Evolutionary conservation across 2,888 invertebrate species (phyloP).

Genomic region (Zonitis immaculata): DNA sequence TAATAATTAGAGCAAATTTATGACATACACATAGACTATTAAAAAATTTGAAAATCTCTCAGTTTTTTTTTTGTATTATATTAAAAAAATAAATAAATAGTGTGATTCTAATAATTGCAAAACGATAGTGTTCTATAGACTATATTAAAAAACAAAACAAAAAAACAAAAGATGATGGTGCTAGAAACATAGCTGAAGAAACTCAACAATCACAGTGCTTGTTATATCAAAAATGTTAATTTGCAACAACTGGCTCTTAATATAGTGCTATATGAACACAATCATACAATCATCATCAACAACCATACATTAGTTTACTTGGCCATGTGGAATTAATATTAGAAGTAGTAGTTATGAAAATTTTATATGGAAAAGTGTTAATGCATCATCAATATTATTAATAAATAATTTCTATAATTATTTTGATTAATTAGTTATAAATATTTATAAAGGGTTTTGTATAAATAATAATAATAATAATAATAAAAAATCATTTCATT

Average conservation of each 20-base stretch:
- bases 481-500: conserved; percentile 19
- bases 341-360: conserved; percentile 39
- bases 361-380: conserved; percentile 34
- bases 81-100: too few relatives aligned
- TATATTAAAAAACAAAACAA: too few relatives aligned
- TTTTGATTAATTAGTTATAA: conserved; percentile 26
- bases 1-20: conserved; percentile 36
- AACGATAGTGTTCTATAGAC: conserved; percentile 41
- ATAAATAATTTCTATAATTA: conserved; percentile 25
- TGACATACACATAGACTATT: conserved; percentile 32
- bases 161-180: too few relatives aligned
- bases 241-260: conserved; percentile 32
- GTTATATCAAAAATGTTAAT: conserved; percentile 32
- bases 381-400: conserved; percentile 35
- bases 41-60: conserved; percentile 3
- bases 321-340: conserved; percentile 49
- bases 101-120: conserved; percentile 29
- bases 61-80: not conserved
- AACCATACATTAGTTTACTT: conserved; percentile 46
- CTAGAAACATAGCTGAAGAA: not conserved
- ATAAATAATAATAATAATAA: too few relatives aligned
- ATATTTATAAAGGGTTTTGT: too few relatives aligned
- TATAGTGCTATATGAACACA: conserved; percentile 44
- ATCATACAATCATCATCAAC: conserved; percentile 31
- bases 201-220: conserved; percentile 1